Evolutionary conservation across 2,113 vertebrate genomes (phyloP).

Genomic region (Salvelinus alpinus): DNA sequence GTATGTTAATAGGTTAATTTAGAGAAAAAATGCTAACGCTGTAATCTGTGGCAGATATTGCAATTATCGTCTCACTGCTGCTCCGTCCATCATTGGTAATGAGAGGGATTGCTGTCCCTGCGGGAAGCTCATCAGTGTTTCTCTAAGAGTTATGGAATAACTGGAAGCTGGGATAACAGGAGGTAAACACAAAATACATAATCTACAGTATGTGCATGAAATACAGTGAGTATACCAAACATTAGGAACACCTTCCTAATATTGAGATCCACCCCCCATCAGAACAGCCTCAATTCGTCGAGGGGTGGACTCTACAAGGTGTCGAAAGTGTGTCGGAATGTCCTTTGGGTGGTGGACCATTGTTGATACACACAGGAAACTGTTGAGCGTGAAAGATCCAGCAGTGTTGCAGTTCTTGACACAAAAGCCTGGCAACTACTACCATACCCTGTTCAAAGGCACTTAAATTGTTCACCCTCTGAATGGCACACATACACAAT

Average conservation of each 20-base stretch:
- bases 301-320: no score
- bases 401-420: no score
- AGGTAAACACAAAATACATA: neutral
- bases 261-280: no score
- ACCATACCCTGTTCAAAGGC: no score
- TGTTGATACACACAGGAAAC: no score
- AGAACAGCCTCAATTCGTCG: no score
- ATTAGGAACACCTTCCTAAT: neutral
- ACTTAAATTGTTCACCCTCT: no score
- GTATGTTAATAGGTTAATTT: neutral
- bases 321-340: no score
- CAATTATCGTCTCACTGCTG: neutral
- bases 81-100: neutral
- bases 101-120: neutral
- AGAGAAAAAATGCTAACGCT: neutral
- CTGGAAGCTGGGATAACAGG: neutral
- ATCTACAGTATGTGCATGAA: neutral
- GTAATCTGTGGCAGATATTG: neutral
- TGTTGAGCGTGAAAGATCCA: no score
- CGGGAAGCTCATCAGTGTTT: slow-evolving; percentile 1
- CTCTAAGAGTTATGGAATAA: neutral
- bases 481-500: no score
- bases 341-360: no score
- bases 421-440: no score
- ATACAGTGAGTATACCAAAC: neutral